A percentile compares a stretch with the other conserved stretches of the same genome.
phyloP scores from a whole-genome alignment of 2,113 vertebrate species.

The Dicerorhinus sumatrensis region DNA sequence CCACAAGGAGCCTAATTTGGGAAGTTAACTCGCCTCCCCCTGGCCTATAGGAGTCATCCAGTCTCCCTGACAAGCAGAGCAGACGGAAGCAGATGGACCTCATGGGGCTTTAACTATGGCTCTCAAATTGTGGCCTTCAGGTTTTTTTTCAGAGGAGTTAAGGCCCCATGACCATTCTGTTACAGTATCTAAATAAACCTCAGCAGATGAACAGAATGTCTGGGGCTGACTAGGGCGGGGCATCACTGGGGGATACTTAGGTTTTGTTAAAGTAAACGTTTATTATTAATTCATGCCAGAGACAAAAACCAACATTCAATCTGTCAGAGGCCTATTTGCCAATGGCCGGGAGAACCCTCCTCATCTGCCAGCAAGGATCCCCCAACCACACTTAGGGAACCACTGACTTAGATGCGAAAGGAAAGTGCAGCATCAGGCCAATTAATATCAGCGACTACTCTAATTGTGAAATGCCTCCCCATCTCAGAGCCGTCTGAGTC shows the following conservation, averaged over 20 bases:
- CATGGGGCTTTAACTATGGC: neutral
- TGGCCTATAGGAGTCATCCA: neutral
- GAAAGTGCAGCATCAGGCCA: rapidly evolving
- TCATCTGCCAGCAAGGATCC: neutral
- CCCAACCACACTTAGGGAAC: rapidly evolving
- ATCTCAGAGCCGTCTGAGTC: neutral
- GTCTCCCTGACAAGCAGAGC: neutral
- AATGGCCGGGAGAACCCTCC: neutral
- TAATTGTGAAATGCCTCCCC: rapidly evolving
- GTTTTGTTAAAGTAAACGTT: neutral
- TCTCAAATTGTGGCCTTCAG: neutral
- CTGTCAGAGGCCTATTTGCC: neutral
- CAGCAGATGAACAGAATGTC: neutral
- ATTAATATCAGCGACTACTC: rapidly evolving
- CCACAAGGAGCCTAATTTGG: neutral
- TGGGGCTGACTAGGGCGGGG: rapidly evolving
- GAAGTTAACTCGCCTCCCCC: neutral
- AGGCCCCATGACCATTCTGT: neutral
- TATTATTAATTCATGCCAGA: neutral
- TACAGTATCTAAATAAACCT: neutral
- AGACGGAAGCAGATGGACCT: neutral
- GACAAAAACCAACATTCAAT: neutral
- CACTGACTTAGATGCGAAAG: neutral
- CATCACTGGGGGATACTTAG: neutral
- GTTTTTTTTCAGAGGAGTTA: neutral